Evolutionary conservation across 2,888 invertebrate genomes (phyloP).

Genomic region (Disparrhopalites patrizii): DNA sequence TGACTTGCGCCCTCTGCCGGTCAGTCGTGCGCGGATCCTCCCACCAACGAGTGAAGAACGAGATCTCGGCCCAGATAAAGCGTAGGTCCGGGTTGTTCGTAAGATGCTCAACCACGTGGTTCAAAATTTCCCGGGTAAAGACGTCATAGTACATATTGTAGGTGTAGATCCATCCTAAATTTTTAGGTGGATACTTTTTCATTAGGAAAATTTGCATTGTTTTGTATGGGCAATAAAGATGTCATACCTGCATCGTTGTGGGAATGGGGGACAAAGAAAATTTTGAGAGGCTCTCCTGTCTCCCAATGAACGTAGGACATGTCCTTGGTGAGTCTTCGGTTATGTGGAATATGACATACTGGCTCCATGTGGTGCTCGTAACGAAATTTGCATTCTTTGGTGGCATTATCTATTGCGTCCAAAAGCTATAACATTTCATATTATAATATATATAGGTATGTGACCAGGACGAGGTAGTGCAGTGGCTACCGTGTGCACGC

Average conservation of each 20-base stretch:
- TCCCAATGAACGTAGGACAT: neutral
- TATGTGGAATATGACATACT: no score
- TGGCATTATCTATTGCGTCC: no score
- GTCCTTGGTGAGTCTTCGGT: no score
- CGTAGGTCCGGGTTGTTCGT: constrained; percentile 71
- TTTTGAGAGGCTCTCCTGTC: constrained; percentile 71
- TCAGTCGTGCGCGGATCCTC: constrained; percentile 64
- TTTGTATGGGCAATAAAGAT: neutral
- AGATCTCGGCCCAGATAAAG: constrained; percentile 98
- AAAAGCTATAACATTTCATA: no score
- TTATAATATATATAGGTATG: no score
- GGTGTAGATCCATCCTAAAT: constrained; percentile 86
- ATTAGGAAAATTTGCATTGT: neutral
- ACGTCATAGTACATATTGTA: constrained; percentile 87
- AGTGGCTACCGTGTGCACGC: no score
- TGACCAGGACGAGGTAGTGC: no score
- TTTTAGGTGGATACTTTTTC: neutral
- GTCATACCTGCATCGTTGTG: constrained; percentile 89
- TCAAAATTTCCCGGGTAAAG: constrained; percentile 85
- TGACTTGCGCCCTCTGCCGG: constrained; percentile 59
- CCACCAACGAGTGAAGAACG: constrained; percentile 93
- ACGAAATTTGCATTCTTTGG: no score
- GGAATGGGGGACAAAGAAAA: constrained; percentile 95
- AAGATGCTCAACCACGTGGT: constrained; percentile 82
- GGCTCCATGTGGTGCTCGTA: no score